Evolutionary conservation across 1,140 invertebrate genomes (phyloP), one percentile per base, ranked within the genome.

Genomic region (Heterodera schachtii): DNA sequence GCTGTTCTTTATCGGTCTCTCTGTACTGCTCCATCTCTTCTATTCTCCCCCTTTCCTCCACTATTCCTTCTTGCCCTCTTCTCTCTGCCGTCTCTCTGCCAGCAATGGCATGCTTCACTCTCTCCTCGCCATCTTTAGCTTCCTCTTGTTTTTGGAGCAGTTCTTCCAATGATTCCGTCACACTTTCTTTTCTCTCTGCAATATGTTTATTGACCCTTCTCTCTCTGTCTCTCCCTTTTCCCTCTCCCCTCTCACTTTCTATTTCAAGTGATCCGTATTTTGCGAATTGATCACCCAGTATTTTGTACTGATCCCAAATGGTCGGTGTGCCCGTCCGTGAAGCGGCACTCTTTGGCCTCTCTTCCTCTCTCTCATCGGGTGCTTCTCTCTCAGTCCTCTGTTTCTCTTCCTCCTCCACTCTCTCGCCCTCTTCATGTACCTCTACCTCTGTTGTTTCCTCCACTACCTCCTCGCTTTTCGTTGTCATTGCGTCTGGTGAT

Each of bases 261-360:
- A 44, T 21, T 3, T 76, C 46, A 11, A 49, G 16, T 52, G 80
- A 43, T 46, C 80, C 44, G 31, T 81, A 79, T 5, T 74, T 75
- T 21, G 83, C 44, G 71, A 83, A 86, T 78, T 86, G 85, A n/a
- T 84, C 78, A 21, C 85, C 85, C 1, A 86, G 79, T 70, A 86
- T 87, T 49, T 81, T 70, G 73, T 75, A 86, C 21, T 84, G 79
- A 49, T 87, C 85, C 84, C 85, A 86, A 31, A 86, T 86, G 44
- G 85, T 86, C 16, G 85, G 85, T 5, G 85, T 86, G 19, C 85
- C 85, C 69, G 75, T 64, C 16, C 84, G 73, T 8, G 84, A 85
- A 19, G 44, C 69, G 19, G 76, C 46, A 79, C 84, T 82, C 49
- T 52, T 43, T 7, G 82, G 81, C 41, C 84, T 69, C 21, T 73